Conservation (phyloP, 2,797 vertebrate genomes). For the Danio kyathit region DNA sequence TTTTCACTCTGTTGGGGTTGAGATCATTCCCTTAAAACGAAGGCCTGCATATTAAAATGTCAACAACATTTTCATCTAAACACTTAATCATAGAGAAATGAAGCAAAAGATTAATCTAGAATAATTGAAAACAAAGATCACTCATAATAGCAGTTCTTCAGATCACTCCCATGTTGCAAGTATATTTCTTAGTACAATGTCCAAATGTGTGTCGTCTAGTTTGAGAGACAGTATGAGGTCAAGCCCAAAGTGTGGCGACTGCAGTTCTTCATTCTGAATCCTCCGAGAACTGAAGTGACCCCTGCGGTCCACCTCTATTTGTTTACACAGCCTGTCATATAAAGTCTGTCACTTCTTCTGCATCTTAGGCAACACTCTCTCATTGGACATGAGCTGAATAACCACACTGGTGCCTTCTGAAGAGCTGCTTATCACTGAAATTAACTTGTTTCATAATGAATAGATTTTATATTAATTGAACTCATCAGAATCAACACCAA, state of each 20-base stretch:
- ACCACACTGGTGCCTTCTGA: not conserved
- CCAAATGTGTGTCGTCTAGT: constrained; percentile 12
- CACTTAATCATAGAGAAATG: not conserved
- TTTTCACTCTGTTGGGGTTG: not conserved
- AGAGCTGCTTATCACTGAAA: too few relatives aligned
- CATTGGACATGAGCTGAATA: not conserved
- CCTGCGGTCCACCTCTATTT: constrained; percentile 37
- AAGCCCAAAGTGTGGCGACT: constrained; percentile 8
- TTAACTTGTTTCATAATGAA: too few relatives aligned
- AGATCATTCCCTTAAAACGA: not conserved
- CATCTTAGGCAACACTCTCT: constrained; percentile 45
- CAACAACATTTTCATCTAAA: not conserved
- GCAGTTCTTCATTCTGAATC: constrained; percentile 23
- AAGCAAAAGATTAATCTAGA: not conserved
- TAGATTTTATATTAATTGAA: too few relatives aligned
- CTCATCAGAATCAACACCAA: too few relatives aligned
- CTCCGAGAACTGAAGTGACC: constrained; percentile 34
- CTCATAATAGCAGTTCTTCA: not conserved
- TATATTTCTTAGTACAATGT: not conserved
- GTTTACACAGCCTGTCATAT: constrained; percentile 53
- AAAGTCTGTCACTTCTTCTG: constrained; percentile 46
- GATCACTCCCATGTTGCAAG: not conserved
- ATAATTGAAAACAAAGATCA: not conserved
- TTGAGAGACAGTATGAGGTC: constrained; percentile 30
- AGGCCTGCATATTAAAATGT: not conserved